Conservation (phyloP, 2,888 invertebrate genomes). For the Temnothorax rugatulus region DNA sequence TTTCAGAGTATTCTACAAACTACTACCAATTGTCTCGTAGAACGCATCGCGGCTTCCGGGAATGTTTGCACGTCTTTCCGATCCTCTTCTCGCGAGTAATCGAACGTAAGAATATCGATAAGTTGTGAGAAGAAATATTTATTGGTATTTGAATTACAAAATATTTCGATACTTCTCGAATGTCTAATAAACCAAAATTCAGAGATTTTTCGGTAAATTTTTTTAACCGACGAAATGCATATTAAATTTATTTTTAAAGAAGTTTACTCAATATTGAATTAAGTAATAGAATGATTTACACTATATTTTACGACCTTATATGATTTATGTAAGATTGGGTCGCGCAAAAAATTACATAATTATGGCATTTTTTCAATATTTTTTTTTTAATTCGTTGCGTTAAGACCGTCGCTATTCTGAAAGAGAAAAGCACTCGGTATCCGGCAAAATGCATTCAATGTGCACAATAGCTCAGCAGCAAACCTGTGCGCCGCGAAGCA, state of each 20-base stretch:
- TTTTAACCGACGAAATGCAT: neutral
- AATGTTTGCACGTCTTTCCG: conserved; percentile 36
- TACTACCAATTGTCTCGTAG: conserved; percentile 44
- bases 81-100: conserved; percentile 27
- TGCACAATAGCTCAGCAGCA: conserved; percentile 69
- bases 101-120: conserved; percentile 15
- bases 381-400: neutral
- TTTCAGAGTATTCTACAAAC: conserved; percentile 47
- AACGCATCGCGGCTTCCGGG: conserved; percentile 14
- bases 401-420: neutral
- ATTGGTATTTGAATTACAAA: neutral
- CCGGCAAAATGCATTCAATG: conserved; percentile 55
- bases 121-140: neutral
- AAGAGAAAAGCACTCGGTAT: conserved; percentile 14
- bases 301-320: neutral
- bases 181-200: neutral
- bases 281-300: neutral
- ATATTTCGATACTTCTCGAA: neutral
- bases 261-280: neutral
- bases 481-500: conserved; percentile 57
- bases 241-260: neutral
- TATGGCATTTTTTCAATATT: neutral
- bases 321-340: neutral
- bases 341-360: neutral
- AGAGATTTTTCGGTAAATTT: neutral